phyloP scores from a whole-genome alignment of 2,888 invertebrate genomes.

The Drosophila algonquin region DNA sequence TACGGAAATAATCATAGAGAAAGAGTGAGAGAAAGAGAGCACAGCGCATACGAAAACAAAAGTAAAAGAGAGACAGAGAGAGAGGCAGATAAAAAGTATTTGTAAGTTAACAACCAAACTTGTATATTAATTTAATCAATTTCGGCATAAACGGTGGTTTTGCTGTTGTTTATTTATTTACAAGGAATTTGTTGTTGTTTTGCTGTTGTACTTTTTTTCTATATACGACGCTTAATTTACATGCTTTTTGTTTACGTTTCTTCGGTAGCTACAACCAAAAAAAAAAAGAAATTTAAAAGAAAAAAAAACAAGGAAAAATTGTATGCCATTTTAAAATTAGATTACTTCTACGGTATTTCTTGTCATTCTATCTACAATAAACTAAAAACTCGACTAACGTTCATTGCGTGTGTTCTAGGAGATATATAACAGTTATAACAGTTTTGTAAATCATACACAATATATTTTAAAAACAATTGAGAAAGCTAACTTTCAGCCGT shows the following conservation, averaged over 20 bases:
- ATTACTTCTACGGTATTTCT: conserved; percentile 42
- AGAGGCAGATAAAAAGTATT: conserved; percentile 39
- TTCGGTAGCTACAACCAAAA: conserved; percentile 61
- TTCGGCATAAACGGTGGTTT: conserved; percentile 5
- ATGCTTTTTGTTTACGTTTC: conserved; percentile 52
- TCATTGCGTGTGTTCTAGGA: conserved; percentile 50
- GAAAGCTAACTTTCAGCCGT: conserved; percentile 67
- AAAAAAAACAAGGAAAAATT: conserved; percentile 3
- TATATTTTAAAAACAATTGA: conserved; percentile 12
- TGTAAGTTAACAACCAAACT: conserved; percentile 45
- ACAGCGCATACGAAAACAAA: conserved; percentile 55
- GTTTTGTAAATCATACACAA: conserved; percentile 13
- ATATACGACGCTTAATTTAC: conserved; percentile 56
- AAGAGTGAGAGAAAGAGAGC: conserved; percentile 14
- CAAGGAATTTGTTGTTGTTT: conserved; percentile 21
- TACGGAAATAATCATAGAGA: conserved; percentile 47
- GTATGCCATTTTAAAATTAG: conserved; percentile 27
- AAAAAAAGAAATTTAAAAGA: conserved; percentile 14
- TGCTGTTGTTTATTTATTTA: too few species aligned
- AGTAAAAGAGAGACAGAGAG: conserved; percentile 33
- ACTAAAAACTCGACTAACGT: conserved; percentile 67
- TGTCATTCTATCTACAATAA: conserved; percentile 51
- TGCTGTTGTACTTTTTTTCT: conserved; percentile 25
- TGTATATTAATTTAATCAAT: conserved; percentile 42
- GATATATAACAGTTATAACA: background rate